Base-by-base conservation (phyloP, 2,113 vertebrate species). In the Spermophilus dauricus region DNA sequence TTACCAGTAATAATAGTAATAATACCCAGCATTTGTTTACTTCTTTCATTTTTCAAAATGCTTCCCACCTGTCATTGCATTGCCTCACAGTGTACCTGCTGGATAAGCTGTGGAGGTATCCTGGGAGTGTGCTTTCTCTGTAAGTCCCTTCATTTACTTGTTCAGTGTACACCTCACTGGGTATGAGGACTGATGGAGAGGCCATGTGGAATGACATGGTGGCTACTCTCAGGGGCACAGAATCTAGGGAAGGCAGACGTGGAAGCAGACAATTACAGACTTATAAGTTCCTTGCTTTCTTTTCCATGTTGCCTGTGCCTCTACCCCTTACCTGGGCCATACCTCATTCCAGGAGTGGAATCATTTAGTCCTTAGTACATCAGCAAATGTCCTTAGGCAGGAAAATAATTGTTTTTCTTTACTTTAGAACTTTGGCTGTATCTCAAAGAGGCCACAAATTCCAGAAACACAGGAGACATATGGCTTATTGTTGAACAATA, bases 1-100 rank as follows among this genome's bases (percentile, higher is more conserved):
- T 69, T 51, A 58, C 16, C 70, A 42, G 30, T 51, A 42, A 39
- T 56, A 56, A 53, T 75, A 65, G 91, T 30, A 67, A 80, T 90
- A 72, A 39, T 58, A 63, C 8, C 53, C 13, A 85, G 53, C 34
- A 34, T 87, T 86, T 76, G 39, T 80, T 93, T 94, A 89, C 65
- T 97, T 82, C 18, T 70, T 76, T 98, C n/a, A 89, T 87, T 94
- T 96, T 86, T 91, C 76, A 97, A 75, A 84, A 86, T 83, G 4
- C 13, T 91, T 93, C 93, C 48, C 75, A 75, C 63, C 56, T 80
- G 56, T 69, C 26, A 32, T 6, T 51, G 72, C 30, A 5, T 61
- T 78, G 11, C 12, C 45, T 83, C 32, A 61, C 18, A 28, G 30
- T 8, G 4, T 28, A 28, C 18, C 61, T 63, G 45, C 78, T 18